These are phyloP conservation scores for Todus mexicanus DNA, from an alignment of 2,797 vertebrate genomes.

Conservation along the genomic window DNA sequence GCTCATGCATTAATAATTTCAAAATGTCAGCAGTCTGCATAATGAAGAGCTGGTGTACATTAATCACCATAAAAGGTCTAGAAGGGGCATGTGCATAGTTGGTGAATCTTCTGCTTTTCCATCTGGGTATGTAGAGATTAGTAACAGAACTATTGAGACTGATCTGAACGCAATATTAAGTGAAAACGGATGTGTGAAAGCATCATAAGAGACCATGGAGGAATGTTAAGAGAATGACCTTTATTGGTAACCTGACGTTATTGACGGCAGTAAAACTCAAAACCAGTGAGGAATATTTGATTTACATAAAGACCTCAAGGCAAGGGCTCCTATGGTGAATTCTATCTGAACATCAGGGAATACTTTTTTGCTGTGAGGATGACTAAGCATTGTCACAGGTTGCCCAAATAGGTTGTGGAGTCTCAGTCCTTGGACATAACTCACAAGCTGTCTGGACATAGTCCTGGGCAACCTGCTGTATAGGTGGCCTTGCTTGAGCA, in stretches of 20 bases:
- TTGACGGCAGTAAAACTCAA: background rate
- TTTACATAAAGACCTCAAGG: background rate
- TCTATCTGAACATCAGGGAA: background rate
- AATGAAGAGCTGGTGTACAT: background rate
- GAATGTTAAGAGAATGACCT: background rate
- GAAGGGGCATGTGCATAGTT: background rate
- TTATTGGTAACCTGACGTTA: background rate
- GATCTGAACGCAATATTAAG: background rate
- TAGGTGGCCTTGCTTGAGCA: background rate
- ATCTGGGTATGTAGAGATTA: background rate
- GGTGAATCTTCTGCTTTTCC: background rate
- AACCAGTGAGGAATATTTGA: background rate
- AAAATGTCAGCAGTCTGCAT: background rate
- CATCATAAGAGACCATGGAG: background rate
- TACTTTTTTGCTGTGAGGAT: background rate
- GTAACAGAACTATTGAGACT: background rate
- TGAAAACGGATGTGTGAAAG: background rate
- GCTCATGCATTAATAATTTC: background rate
- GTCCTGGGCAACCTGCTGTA: background rate
- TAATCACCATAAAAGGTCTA: background rate
- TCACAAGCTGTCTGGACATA: accelerated
- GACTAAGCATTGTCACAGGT: background rate
- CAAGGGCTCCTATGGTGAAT: background rate
- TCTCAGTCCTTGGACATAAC: background rate
- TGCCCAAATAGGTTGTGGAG: background rate